Base-by-base conservation (phyloP, 1,140 invertebrate species). In the Drosophila carrolli region DNA sequence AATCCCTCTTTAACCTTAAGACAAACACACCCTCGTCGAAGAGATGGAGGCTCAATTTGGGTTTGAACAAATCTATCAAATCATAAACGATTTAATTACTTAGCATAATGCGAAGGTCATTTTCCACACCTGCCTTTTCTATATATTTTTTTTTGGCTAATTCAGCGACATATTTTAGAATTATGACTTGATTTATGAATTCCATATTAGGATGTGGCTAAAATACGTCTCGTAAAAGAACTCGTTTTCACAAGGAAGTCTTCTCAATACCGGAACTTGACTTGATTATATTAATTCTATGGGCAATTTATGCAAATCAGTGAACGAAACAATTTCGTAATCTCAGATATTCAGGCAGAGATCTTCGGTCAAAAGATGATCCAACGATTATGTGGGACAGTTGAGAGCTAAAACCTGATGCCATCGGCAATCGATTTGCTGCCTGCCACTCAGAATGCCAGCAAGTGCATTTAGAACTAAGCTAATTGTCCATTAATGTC, bases 241-340 rank as follows among this genome's bases (percentile, higher is more conserved):
- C 82, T 86, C 51, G 82, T 86, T 86, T 86, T 27, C 14, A 75
- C 58, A 79, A 86, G 82, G 82, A 86, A 86, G 83, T 76, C 65
- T 71, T 54, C 51, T 29, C 63, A 13, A 48, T 50, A 37, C 68
- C 82, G 78, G 83, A 86, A 88, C 83, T 76, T 53, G 40, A 46
- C 46, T 48, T 63, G 70, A 55, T 32, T 75, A 51, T 50, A 65
- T 78, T 74, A 78, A 57, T 68, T 71, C 63, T 72, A 61, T 72
- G 65, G 29, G 44, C 44, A 66, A 57, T 78, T 78, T 83, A 86
- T 86, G 82, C 59, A 58, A 86, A 82, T 83, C 50, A n/a, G 13
- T 41, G 14, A 65, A 56, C 66, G 19, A 40, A 57, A 43, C 32
- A 74, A 51, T 66, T 68, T 68, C 40, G 50, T 68, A 68, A 68